Base-by-base conservation (phyloP, 2,113 vertebrate species). In the Panurus biarmicus region DNA sequence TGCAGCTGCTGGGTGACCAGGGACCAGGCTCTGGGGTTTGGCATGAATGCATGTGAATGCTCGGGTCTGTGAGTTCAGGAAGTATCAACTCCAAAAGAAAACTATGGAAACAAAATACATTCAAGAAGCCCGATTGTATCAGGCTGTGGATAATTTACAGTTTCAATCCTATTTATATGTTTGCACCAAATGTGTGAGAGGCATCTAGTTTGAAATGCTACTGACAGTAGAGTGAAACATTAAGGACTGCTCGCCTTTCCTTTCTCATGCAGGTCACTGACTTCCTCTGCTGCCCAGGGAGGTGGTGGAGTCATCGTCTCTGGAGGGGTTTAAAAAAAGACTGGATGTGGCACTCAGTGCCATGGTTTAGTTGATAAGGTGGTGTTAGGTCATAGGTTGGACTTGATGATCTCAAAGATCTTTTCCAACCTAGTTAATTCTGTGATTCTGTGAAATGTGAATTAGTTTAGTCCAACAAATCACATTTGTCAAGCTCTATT, bases 11-110 rank as follows among this genome's bases (percentile, higher is more conserved):
- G 44, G 11, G 57, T 26, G 21, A 18, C 12, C 22, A 11, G 21
- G 11, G 25, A 12, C 11, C 54, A 29, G 48, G 20, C 25, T 61
- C 66, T 36, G 14, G 66, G 33, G 7, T 5, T 48, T 76, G 66
- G 33, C 21, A 3, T 4, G 20, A 38, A 6, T 35, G 7, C 11
- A 0, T 12, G 5, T 35, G 38, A 73, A 23, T 1, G 2, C 10
- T 7, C 2, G 19, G 40, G 5, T 10, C 70, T 85, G n/a, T 44
- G 66, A 47, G 58, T 70, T 85, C 50, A 36, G 36, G 26, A n/a
- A 40, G 5, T 31, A 54, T 12, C 28, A 38, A 14, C 42, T 73
- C 58, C 50, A 38, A 29, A 61, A 48, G 38, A 7, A 50, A 89
- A 26, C 35, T 26, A 0, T 31, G 67, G 57, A 75, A 87, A 76